Conservation (phyloP, 2,113 vertebrate genomes). For the Pionites leucogaster region DNA sequence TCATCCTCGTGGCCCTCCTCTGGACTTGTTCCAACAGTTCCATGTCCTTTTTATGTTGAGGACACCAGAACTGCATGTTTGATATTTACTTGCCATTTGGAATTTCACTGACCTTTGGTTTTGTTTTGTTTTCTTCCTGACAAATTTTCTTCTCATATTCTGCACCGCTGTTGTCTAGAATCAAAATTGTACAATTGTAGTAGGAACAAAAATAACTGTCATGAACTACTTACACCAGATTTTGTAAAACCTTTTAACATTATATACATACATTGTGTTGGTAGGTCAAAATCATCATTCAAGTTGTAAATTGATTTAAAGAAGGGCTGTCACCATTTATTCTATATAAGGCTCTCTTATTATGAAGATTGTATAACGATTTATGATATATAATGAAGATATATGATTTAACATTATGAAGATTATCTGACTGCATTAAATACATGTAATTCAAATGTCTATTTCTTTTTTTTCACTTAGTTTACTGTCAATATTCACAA, state of each 20-base stretch:
- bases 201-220: background rate
- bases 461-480: background rate
- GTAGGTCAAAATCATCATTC: background rate
- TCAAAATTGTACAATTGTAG: background rate
- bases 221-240: background rate
- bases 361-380: background rate
- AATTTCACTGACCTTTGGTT: background rate
- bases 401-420: background rate
- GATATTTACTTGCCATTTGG: background rate
- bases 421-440: background rate
- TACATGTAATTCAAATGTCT: background rate
- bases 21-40: no score
- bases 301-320: background rate
- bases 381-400: background rate
- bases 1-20: no score
- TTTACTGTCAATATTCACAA: background rate
- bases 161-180: background rate
- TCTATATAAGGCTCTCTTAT: background rate
- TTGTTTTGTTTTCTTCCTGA: background rate
- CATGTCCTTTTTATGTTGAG: no score
- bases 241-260: background rate
- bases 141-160: background rate
- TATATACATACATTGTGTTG: background rate
- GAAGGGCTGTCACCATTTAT: background rate
- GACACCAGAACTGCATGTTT: background rate